Conservation (phyloP, 2,797 vertebrate species). For the Cossypha dichroa region DNA sequence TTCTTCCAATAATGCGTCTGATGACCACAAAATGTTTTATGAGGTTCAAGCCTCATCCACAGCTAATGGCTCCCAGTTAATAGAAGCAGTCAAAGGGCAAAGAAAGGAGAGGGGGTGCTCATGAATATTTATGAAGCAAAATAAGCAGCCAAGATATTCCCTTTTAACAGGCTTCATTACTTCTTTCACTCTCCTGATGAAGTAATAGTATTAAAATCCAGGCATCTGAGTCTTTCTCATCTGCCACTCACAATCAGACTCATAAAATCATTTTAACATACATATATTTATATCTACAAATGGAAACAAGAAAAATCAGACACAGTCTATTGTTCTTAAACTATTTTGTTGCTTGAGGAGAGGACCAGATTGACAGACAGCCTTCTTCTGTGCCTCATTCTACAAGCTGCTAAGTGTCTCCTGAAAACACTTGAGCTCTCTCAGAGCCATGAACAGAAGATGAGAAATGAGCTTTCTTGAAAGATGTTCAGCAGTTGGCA, state of each 20-base stretch:
- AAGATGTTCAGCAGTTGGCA: not conserved
- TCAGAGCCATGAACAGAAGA: not conserved
- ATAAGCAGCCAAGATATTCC: constrained; percentile 17
- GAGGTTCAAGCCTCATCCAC: constrained; percentile 62
- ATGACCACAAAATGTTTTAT: constrained; percentile 61
- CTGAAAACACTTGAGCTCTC: not conserved
- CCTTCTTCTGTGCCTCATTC: not conserved
- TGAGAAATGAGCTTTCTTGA: not conserved
- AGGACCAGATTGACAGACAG: not conserved
- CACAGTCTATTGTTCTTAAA: not conserved
- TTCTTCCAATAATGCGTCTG: constrained; percentile 46
- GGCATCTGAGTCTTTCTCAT: constrained; percentile 16
- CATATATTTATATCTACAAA: not conserved
- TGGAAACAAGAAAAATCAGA: not conserved
- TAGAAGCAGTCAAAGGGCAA: constrained; percentile 66
- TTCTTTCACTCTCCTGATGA: constrained; percentile 25
- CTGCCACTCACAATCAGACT: constrained; percentile 51
- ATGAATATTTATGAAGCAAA: constrained; percentile 68
- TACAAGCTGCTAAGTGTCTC: not conserved
- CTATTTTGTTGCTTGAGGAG: not conserved
- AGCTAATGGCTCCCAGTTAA: constrained; percentile 68
- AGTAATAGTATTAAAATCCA: constrained; percentile 42
- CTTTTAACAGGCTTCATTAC: constrained; percentile 50
- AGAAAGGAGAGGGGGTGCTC: constrained; percentile 16
- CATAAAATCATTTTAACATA: constrained; percentile 37